A percentile compares a stretch with the other conserved stretches of the same genome.
These are phyloP conservation scores for Ophion ellenae DNA, from an alignment of 2,888 invertebrate genomes.

Conservation along the genomic window DNA sequence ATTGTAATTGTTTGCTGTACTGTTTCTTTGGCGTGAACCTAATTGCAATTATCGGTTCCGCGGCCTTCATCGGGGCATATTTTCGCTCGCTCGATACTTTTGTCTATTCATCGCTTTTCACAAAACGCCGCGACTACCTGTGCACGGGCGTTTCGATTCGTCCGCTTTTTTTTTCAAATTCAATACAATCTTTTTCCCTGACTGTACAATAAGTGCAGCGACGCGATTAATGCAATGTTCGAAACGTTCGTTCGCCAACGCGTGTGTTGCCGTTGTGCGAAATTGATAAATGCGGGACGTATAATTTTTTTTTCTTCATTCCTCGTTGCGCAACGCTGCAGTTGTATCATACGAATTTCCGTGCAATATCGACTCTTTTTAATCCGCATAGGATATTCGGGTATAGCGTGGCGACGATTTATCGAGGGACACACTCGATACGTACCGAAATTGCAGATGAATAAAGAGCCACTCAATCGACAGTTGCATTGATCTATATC, in stretches of 20 bases:
- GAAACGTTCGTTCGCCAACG: slow-evolving; percentile 26
- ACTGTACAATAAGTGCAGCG: slow-evolving; percentile 41
- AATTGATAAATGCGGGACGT: slow-evolving; percentile 35
- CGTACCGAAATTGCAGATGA: slow-evolving; percentile 3
- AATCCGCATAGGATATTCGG: not conserved
- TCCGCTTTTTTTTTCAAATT: slow-evolving; percentile 7
- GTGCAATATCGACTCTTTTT: slow-evolving; percentile 6
- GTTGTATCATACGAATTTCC: not conserved
- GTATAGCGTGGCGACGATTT: slow-evolving; percentile 5
- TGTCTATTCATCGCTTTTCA: slow-evolving; percentile 30
- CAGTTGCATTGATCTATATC: slow-evolving; percentile 21
- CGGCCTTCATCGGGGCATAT: slow-evolving; percentile 44
- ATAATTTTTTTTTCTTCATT: slow-evolving; percentile 9
- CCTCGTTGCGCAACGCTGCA: slow-evolving; percentile 21
- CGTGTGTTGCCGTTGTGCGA: slow-evolving; percentile 37
- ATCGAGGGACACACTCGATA: slow-evolving; percentile 16
- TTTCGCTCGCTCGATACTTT: slow-evolving; percentile 37
- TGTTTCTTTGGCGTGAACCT: slow-evolving; percentile 21
- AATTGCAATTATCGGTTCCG: slow-evolving; percentile 58
- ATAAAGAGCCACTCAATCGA: slow-evolving; percentile 13
- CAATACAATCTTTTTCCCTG: slow-evolving; percentile 32
- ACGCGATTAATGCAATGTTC: slow-evolving; percentile 49
- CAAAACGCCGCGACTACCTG: slow-evolving; percentile 4
- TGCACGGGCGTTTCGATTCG: slow-evolving; percentile 3
- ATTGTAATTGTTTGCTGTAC: slow-evolving; percentile 19